phyloP scores from a whole-genome alignment of 2,797 vertebrate genomes.

The Thripadectes ignobilis region DNA sequence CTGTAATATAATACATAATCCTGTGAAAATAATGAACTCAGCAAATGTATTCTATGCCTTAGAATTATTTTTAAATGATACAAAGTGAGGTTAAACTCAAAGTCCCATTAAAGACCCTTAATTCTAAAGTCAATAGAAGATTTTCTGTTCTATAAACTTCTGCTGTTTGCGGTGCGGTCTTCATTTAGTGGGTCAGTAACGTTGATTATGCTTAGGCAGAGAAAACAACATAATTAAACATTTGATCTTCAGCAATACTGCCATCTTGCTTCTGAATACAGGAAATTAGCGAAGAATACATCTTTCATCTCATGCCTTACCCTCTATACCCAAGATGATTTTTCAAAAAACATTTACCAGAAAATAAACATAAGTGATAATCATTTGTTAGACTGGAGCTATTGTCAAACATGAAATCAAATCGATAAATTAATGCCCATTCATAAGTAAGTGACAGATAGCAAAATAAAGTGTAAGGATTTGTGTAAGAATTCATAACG shows the following conservation, averaged over 20 bases:
- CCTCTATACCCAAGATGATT: rapidly evolving
- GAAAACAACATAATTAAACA: slow-evolving; percentile 42
- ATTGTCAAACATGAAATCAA: background rate
- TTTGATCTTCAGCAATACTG: slow-evolving; percentile 54
- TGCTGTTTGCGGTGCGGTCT: background rate
- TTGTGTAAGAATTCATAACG: background rate
- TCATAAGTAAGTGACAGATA: background rate
- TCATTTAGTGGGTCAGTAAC: slow-evolving; percentile 38
- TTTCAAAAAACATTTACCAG: background rate
- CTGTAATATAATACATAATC: background rate
- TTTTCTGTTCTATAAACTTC: slow-evolving; percentile 21
- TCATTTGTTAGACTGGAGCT: background rate
- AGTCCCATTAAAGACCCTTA: background rate
- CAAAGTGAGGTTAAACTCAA: background rate
- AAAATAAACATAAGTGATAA: background rate
- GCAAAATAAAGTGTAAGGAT: background rate
- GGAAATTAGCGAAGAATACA: background rate
- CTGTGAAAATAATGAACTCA: background rate
- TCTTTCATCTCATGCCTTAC: background rate
- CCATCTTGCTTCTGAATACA: slow-evolving; percentile 50
- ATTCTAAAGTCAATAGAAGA: slow-evolving; percentile 36
- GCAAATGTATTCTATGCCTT: background rate
- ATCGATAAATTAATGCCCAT: background rate
- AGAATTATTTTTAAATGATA: background rate
- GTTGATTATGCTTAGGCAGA: slow-evolving; percentile 14